Conservation (phyloP, 2,888 invertebrate genomes). For the Synanthedon tipuliformis region DNA sequence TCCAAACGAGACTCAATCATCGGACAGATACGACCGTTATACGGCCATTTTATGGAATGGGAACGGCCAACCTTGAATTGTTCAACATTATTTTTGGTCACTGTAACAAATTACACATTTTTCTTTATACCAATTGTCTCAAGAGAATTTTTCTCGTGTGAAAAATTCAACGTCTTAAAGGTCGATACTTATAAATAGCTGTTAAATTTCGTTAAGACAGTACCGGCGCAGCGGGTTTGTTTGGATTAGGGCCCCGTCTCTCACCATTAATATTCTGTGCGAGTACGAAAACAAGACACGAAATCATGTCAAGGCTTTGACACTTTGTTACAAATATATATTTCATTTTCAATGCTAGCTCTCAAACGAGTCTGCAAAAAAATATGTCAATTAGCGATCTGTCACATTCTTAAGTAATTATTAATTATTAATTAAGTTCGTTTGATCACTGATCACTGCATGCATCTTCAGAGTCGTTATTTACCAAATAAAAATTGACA, state of each 20-base stretch:
- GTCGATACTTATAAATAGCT: constrained; percentile 20
- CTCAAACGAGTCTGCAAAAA: neutral
- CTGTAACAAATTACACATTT: constrained; percentile 29
- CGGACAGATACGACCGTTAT: constrained; percentile 24
- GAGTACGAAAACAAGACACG: constrained; percentile 31
- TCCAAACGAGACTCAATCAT: constrained; percentile 37
- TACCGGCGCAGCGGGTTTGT: constrained; percentile 19
- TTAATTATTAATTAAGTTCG: too few species aligned
- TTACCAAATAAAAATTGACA: too few species aligned
- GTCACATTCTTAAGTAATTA: too few species aligned
- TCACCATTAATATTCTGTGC: constrained; percentile 33
- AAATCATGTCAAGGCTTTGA: constrained; percentile 53
- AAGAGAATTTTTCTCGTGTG: constrained; percentile 6
- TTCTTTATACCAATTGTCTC: constrained; percentile 9
- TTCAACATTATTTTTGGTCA: constrained; percentile 51
- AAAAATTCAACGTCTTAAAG: constrained; percentile 13
- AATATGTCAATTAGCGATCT: neutral
- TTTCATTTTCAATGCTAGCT: constrained; percentile 3
- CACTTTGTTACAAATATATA: constrained; percentile 26
- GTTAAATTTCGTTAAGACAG: constrained; percentile 26
- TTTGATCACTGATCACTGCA: too few species aligned
- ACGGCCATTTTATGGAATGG: constrained; percentile 60
- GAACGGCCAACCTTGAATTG: constrained; percentile 53
- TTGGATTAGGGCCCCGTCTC: constrained; percentile 21
- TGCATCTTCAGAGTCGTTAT: too few species aligned